Conservation (phyloP, 1,140 invertebrate species). For the Lucilia sericata region DNA sequence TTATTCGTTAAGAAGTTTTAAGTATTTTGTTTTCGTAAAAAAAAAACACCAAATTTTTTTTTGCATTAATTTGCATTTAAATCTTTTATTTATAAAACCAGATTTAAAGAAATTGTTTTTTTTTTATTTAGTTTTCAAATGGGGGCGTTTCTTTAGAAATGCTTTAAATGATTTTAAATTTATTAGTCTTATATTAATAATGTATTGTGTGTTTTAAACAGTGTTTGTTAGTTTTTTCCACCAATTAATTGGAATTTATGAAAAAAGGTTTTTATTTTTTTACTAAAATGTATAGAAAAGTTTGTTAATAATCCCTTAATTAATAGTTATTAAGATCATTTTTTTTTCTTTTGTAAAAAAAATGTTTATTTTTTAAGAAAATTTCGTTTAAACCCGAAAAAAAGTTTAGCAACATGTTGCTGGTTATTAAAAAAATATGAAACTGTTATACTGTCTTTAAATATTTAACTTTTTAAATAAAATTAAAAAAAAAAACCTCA, state of each 20-base stretch:
- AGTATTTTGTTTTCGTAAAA: background rate
- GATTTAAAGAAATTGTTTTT: background rate
- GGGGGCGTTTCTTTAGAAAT: constrained; percentile 2
- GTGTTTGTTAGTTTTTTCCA: too few species aligned
- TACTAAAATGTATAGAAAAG: background rate
- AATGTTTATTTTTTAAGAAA: background rate
- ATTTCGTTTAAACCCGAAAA: too few species aligned
- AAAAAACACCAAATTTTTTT: background rate
- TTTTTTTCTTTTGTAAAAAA: background rate
- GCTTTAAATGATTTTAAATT: background rate
- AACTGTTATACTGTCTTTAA: background rate
- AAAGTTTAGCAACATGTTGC: too few species aligned
- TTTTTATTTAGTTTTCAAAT: background rate
- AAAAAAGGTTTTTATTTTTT: too few species aligned
- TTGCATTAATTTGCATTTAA: constrained; percentile 12
- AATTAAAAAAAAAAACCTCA: too few species aligned
- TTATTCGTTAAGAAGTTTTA: background rate
- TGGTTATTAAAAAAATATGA: background rate
- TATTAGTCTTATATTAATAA: background rate
- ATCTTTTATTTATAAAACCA: background rate
- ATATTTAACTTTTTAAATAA: too few species aligned
- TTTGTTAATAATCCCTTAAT: background rate
- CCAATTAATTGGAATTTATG: too few species aligned
- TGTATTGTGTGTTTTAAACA: too few species aligned
- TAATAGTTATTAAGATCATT: background rate